Base-by-base conservation (phyloP, 2,113 vertebrate species). In the Garra rufa region DNA sequence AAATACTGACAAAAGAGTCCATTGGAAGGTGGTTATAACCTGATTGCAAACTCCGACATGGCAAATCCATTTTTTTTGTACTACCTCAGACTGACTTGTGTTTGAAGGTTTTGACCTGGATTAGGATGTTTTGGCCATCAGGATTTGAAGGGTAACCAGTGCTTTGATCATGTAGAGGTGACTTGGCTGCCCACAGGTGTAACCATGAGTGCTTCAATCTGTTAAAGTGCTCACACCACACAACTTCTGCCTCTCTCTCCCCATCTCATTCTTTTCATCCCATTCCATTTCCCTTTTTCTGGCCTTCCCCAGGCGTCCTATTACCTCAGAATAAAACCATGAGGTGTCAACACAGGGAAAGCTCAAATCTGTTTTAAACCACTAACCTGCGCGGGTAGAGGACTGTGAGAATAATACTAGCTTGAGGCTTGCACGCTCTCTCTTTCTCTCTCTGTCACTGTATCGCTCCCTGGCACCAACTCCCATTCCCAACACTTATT, bases 281-380 rank as follows among this genome's bases (percentile, higher is more conserved):
- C 26, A 44, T 48, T 26, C 10, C 26, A 44, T 48, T 76, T 76
- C 24, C 26, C 26, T 30, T 76, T 75, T 75, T 50, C 44, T 59
- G 21, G 41, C 52, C 30, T 61, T 73, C 83, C 76, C 28, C 41
- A 80, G 52, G 83, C 76, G 14, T 46, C 76, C 83, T 61, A 85
- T 85, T 85, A 80, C 83, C 65, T 71, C 76, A 73, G 57, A 81
- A 80, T 85, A 81, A 85, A 85, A 74, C 76, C 76, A 71, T 61
- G 26, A 85, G 76, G 76, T 80, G 65, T 80, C 83, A 61, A 85
- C 76, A 76, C 43, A 80, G 65, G 28, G 19, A 50, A 43, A 63
- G 83, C 69, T 73, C 52, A 78, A 81, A 81, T 85, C 76, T 81
- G 52, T 85, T 73, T 80, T 80, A 85, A 73, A 85, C 52, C 76